phyloP scores from a whole-genome alignment of 2,113 vertebrate species.

The Protobothrops mucrosquamatus region DNA sequence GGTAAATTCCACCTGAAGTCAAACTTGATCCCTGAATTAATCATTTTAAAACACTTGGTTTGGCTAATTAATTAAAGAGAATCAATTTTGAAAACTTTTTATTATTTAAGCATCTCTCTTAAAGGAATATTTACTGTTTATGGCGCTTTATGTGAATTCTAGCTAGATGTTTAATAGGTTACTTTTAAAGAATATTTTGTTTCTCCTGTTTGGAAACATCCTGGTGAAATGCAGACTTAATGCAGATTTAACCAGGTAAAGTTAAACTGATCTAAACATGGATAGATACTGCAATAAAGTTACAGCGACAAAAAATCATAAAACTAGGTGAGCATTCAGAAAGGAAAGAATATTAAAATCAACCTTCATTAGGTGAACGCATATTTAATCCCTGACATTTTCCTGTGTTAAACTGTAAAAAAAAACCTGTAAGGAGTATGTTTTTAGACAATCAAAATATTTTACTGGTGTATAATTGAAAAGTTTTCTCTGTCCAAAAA shows the following conservation, averaged over 20 bases:
- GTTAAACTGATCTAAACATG: background rate
- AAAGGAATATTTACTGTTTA: background rate
- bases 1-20: background rate
- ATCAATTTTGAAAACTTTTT: background rate
- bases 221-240: background rate
- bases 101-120: background rate
- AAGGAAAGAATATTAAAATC: background rate
- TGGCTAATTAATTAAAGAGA: background rate
- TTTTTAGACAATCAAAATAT: background rate
- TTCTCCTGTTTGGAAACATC: background rate
- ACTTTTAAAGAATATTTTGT: background rate
- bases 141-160: background rate
- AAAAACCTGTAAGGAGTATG: background rate
- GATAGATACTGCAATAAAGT: background rate
- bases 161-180: background rate
- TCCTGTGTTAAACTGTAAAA: background rate
- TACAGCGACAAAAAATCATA: background rate
- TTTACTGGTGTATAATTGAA: background rate
- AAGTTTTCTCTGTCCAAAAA: background rate
- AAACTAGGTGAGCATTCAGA: background rate
- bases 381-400: background rate
- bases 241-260: background rate
- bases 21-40: background rate
- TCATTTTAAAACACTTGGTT: background rate
- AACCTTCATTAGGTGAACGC: background rate